Conservation (phyloP, 1,140 invertebrate genomes). For the Apis florea region DNA sequence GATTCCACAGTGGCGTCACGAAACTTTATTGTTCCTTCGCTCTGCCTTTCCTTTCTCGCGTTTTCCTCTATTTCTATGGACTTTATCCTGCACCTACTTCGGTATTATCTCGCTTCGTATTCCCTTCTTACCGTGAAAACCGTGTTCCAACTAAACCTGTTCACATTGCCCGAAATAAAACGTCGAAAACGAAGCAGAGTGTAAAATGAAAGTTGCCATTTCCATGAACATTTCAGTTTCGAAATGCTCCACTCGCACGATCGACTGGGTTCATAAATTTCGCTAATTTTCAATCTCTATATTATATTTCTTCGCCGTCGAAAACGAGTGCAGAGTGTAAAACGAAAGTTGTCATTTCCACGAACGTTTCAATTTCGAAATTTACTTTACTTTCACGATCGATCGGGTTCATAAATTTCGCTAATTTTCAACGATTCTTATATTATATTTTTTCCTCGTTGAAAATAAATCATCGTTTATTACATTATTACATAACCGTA, state of each 20-base stretch:
- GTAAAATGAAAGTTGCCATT: not conserved
- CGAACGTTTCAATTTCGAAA: not conserved
- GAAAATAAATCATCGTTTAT: no score
- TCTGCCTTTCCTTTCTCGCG: slow-evolving; percentile 17
- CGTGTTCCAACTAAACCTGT: slow-evolving; percentile 26
- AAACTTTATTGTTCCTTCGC: slow-evolving; percentile 35
- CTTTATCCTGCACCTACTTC: slow-evolving; percentile 9
- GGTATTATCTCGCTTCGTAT: slow-evolving; percentile 34
- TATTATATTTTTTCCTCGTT: no score
- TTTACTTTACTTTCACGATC: no score
- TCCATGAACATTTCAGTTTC: not conserved
- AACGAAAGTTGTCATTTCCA: not conserved
- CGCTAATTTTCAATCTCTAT: not conserved
- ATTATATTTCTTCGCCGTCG: not conserved
- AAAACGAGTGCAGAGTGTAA: not conserved
- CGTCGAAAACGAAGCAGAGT: slow-evolving; percentile 3
- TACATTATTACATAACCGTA: no score
- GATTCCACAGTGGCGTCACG: slow-evolving; percentile 25
- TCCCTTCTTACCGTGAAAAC: not conserved
- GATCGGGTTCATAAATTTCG: no score
- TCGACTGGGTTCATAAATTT: not conserved
- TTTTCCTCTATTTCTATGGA: slow-evolving; percentile 28
- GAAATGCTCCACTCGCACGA: not conserved
- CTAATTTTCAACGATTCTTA: no score
- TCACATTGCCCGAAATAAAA: slow-evolving; percentile 40